Evolutionary conservation across 2,888 invertebrate genomes (phyloP).

Genomic region (Diarsia brunnea): DNA sequence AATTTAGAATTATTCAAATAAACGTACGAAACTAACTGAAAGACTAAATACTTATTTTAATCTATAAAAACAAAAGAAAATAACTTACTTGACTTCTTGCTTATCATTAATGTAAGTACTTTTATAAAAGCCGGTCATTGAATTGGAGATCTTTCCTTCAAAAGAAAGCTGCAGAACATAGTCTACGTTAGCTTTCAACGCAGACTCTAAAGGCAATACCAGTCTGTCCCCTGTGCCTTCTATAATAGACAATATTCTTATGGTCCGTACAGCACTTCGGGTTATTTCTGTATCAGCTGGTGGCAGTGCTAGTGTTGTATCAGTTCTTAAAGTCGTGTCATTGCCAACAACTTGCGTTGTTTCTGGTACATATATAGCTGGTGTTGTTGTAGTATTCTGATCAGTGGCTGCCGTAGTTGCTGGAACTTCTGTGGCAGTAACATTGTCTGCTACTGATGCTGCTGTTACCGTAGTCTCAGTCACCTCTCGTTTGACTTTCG

Average conservation of each 20-base stretch:
- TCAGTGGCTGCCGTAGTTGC: slow-evolving; percentile 37
- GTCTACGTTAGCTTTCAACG: slow-evolving; percentile 85
- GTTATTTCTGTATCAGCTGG: slow-evolving; percentile 81
- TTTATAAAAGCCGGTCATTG: slow-evolving; percentile 92
- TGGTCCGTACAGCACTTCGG: slow-evolving; percentile 81
- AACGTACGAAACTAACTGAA: neutral
- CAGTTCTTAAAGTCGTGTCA: slow-evolving; percentile 53
- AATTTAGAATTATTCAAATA: slow-evolving; percentile 1
- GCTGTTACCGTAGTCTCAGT: slow-evolving; percentile 34
- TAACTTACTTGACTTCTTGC: slow-evolving; percentile 84
- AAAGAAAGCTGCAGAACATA: slow-evolving; percentile 91
- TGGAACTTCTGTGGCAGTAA: slow-evolving; percentile 37
- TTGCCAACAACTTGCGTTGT: slow-evolving; percentile 32
- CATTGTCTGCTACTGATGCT: slow-evolving; percentile 29
- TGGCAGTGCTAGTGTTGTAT: slow-evolving; percentile 39
- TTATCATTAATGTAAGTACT: slow-evolving; percentile 90
- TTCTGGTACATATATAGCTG: slow-evolving; percentile 54
- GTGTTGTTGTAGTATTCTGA: slow-evolving; percentile 38
- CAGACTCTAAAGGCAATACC: slow-evolving; percentile 78
- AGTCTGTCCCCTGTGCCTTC: slow-evolving; percentile 82
- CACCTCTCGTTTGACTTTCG: slow-evolving; percentile 75
- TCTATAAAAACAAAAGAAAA: slow-evolving; percentile 31
- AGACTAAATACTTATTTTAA: neutral
- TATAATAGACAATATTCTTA: slow-evolving; percentile 79
- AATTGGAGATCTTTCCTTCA: slow-evolving; percentile 90